Evolutionary conservation across 2,888 invertebrate genomes (phyloP).

Genomic region (Protonemura montana): DNA sequence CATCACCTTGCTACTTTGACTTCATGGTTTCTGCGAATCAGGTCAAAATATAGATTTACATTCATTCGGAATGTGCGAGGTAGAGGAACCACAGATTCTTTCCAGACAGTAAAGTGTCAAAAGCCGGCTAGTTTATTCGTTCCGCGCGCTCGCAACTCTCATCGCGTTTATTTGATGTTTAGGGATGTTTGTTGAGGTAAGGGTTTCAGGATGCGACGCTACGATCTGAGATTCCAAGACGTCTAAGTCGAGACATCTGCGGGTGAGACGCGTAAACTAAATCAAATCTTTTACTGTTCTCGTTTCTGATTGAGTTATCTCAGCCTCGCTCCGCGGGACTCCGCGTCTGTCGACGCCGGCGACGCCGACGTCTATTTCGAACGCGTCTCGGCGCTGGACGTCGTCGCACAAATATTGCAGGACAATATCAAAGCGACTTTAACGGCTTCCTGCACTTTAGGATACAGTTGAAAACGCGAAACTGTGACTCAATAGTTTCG

Average conservation of each 20-base stretch:
- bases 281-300: conserved; percentile 14
- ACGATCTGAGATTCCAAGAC: neutral
- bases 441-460: neutral
- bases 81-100: neutral
- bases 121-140: neutral
- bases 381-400: neutral
- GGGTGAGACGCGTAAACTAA: neutral
- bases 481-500: neutral
- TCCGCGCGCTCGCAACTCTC: neutral
- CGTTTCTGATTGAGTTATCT: conserved; percentile 20
- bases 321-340: neutral
- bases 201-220: neutral
- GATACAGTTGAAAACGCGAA: neutral
- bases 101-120: neutral
- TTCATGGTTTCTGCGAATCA: neutral
- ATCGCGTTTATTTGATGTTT: neutral
- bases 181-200: neutral
- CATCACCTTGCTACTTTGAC: too few relatives aligned
- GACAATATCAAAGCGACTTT: neutral
- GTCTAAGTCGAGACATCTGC: neutral
- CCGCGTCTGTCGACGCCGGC: neutral
- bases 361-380: neutral
- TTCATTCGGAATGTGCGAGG: neutral
- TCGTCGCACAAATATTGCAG: neutral
- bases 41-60: neutral